A percentile compares a stretch with the other conserved stretches of the same genome.
Conservation (phyloP, 2,888 invertebrate species). For the Iselma pallidipennis region DNA sequence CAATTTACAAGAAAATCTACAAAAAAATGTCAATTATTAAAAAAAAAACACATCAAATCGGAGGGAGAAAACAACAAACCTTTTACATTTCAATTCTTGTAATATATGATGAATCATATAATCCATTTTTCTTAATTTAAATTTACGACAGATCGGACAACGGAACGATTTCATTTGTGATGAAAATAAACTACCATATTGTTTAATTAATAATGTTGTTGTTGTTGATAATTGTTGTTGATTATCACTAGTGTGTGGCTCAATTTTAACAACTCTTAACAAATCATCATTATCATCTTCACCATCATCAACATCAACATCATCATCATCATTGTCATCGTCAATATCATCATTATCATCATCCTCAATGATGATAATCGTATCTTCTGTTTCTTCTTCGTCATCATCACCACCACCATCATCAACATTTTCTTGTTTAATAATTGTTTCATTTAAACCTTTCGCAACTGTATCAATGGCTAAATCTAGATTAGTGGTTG, state of each 20-base stretch:
- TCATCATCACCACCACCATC: neutral
- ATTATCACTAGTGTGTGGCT: neutral
- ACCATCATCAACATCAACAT: constrained; percentile 2
- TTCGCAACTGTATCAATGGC: constrained; percentile 48
- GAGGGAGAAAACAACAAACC: no score
- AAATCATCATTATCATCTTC: constrained; percentile 7
- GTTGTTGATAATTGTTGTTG: neutral
- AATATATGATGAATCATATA: neutral
- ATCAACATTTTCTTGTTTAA: neutral
- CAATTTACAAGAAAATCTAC: neutral
- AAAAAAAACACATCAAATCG: neutral
- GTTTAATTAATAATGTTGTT: neutral
- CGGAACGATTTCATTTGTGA: neutral
- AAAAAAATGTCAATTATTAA: no score
- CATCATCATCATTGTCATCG: constrained; percentile 14
- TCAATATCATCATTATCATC: neutral
- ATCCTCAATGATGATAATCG: neutral
- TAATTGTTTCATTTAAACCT: constrained; percentile 21
- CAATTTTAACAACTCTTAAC: neutral
- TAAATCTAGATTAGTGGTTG: constrained; percentile 32
- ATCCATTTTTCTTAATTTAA: neutral
- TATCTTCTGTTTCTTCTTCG: no score
- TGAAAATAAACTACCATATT: neutral
- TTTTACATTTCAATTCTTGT: neutral
- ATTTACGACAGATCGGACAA: neutral